phyloP scores from a whole-genome alignment of 2,113 vertebrate species.

The Microtus pennsylvanicus region DNA sequence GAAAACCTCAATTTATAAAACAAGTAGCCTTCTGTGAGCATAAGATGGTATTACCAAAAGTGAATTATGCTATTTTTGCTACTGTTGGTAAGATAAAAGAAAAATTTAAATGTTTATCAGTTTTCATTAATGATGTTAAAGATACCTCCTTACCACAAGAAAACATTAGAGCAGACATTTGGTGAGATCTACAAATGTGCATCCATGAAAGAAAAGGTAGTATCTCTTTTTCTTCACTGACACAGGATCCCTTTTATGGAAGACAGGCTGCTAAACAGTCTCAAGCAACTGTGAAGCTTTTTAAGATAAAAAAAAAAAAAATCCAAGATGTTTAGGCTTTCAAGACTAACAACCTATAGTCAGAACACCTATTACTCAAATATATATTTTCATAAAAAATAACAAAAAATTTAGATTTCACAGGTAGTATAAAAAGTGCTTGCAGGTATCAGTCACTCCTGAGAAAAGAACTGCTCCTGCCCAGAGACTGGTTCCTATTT shows the following conservation, averaged over 20 bases:
- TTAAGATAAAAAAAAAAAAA: background rate
- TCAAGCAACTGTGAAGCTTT: background rate
- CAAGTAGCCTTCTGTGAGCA: constrained; percentile 59
- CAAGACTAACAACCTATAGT: background rate
- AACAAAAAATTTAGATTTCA: constrained; percentile 7
- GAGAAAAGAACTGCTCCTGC: background rate
- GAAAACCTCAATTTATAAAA: constrained; percentile 81
- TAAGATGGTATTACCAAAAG: constrained; percentile 67
- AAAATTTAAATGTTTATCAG: constrained; percentile 62
- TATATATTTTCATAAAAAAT: background rate
- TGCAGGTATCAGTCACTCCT: background rate
- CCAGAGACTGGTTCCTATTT: background rate
- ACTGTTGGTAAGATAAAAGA: constrained; percentile 64
- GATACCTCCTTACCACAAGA: constrained; percentile 36
- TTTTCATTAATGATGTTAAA: constrained; percentile 62
- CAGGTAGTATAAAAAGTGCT: background rate
- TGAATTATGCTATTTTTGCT: constrained; percentile 68
- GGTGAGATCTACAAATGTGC: constrained; percentile 49
- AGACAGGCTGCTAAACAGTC: background rate
- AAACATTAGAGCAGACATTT: constrained; percentile 54
- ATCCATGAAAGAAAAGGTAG: constrained; percentile 13
- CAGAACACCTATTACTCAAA: background rate
- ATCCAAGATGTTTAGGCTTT: background rate
- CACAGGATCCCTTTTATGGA: background rate
- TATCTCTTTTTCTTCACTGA: constrained; percentile 42